Percentiles rank a stretch among this genome's conserved stretches.
phyloP scores from a whole-genome alignment of 1,140 invertebrate species.

The Heterodera carotae region DNA sequence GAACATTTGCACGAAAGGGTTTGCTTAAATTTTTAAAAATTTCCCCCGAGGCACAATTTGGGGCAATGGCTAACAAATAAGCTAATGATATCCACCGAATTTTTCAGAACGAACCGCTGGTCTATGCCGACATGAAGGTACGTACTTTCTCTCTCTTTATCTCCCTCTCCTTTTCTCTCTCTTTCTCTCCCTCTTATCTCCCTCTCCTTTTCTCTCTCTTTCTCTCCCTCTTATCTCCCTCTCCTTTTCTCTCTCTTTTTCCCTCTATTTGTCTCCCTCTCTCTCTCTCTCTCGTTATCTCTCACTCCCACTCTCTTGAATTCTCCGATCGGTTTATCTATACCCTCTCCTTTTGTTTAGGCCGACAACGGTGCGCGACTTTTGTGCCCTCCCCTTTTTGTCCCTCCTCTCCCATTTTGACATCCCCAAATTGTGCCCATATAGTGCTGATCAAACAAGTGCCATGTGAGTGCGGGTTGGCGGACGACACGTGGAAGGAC shows the following conservation, averaged over 20 bases:
- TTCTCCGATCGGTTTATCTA: neutral
- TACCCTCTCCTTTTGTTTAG: slow-evolving; percentile 12
- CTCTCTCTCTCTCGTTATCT: no score
- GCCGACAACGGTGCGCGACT: slow-evolving; percentile 21
- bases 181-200: no score
- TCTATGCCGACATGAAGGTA: slow-evolving; percentile 40
- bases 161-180: no score
- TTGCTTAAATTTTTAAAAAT: neutral
- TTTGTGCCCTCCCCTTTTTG: no score
- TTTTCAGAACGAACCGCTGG: slow-evolving; percentile 35
- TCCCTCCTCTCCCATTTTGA: neutral
- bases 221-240: no score
- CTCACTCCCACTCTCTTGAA: neutral
- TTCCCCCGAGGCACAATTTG: neutral
- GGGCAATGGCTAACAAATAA: no score
- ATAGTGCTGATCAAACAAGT: slow-evolving; percentile 42
- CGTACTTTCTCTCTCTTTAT: slow-evolving; percentile 25
- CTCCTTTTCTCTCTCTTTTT: no score
- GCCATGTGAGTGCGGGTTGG: slow-evolving; percentile 33
- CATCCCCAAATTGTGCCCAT: slow-evolving; percentile 22
- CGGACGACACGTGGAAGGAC: slow-evolving; percentile 33
- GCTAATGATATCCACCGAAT: neutral
- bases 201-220: no score
- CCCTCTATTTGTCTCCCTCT: no score
- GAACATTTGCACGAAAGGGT: slow-evolving; percentile 35